A percentile compares a stretch with the other conserved stretches of the same genome.
Evolutionary conservation across 2,113 vertebrate genomes (phyloP).

Genomic region (Coreoperca whiteheadi): DNA sequence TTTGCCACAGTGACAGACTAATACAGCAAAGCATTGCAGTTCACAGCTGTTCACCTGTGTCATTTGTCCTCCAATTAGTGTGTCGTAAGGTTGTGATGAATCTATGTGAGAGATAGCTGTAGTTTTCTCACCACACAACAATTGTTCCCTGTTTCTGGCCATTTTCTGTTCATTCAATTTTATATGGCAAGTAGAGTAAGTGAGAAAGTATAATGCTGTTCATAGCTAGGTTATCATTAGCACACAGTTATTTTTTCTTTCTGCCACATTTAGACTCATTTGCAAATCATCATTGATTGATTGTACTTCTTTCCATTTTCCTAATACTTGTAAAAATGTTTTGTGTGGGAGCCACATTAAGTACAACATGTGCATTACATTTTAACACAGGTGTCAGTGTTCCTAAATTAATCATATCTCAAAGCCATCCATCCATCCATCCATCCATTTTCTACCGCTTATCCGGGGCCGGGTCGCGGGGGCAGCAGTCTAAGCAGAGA

Average conservation of each 20-base stretch:
- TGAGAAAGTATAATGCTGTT: neutral
- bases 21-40: neutral
- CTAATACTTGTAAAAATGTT: neutral
- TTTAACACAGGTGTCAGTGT: neutral
- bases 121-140: neutral
- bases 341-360: neutral
- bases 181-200: neutral
- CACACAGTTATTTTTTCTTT: neutral
- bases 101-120: neutral
- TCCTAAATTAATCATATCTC: neutral
- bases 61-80: constrained; percentile 8
- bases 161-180: neutral
- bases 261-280: neutral
- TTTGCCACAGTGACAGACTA: neutral
- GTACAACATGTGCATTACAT: neutral
- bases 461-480: too few species aligned
- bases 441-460: too few species aligned
- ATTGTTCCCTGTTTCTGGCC: neutral
- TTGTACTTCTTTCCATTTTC: neutral
- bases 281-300: neutral
- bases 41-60: neutral
- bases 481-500: too few species aligned
- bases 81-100: neutral
- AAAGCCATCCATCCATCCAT: too few species aligned
- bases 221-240: neutral